Percentiles rank a stretch among this genome's conserved stretches.
phyloP scores from a whole-genome alignment of 2,113 vertebrate species.

The Misgurnus anguillicaudatus region DNA sequence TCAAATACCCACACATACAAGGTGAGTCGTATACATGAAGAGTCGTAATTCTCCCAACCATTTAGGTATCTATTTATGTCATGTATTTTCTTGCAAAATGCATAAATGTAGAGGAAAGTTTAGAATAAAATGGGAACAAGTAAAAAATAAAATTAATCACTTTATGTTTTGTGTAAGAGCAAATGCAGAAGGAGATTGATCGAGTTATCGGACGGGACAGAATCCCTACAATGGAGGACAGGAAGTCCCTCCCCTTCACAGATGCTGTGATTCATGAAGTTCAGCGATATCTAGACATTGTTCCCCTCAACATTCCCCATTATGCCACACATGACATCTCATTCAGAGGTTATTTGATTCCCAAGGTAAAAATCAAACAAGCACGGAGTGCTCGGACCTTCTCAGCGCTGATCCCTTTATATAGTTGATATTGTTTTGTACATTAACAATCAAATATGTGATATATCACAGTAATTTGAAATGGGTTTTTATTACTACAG shows the following conservation, averaged over 20 bases:
- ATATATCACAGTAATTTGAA: neutral
- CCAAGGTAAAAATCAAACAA: conserved; percentile 61
- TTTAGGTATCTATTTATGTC: too few relatives aligned
- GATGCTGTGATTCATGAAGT: conserved; percentile 74
- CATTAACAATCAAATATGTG: neutral
- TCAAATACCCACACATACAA: conserved; percentile 75
- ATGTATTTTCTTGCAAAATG: too few relatives aligned
- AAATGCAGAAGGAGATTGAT: conserved; percentile 82
- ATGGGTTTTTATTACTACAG: conserved; percentile 42
- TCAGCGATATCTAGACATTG: conserved; percentile 69
- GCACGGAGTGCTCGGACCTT: neutral
- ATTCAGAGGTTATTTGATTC: conserved; percentile 70
- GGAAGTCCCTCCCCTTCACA: conserved; percentile 75
- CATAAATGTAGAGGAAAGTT: too few relatives aligned
- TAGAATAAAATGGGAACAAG: too few relatives aligned
- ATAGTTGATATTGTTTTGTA: too few relatives aligned
- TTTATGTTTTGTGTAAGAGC: conserved; percentile 63
- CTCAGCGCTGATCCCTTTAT: too few relatives aligned
- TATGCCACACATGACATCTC: conserved; percentile 63
- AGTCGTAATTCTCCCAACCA: too few relatives aligned
- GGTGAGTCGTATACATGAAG: conserved; percentile 52
- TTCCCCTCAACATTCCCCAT: conserved; percentile 67
- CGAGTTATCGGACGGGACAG: conserved; percentile 71
- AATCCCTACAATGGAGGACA: conserved; percentile 75
- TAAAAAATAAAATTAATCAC: too few relatives aligned